Percentiles rank a stretch among this genome's conserved stretches.
phyloP scores from a whole-genome alignment of 1,140 invertebrate genomes.

The Calliphora vicina region DNA sequence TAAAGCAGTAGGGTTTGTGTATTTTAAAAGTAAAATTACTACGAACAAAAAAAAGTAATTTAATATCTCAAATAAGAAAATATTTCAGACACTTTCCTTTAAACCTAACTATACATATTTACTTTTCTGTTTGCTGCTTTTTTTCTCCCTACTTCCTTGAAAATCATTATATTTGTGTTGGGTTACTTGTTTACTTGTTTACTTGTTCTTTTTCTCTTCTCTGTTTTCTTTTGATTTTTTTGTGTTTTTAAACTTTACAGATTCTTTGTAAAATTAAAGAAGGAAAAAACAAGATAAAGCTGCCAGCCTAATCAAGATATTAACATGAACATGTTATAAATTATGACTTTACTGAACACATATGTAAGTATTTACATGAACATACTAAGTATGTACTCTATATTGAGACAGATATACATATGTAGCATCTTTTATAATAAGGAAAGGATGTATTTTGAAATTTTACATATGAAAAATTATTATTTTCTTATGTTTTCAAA shows the following conservation, averaged over 20 bases:
- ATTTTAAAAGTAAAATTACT: neutral
- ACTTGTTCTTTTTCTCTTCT: neutral
- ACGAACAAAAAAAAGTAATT: neutral
- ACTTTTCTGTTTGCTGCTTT: neutral
- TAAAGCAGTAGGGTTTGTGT: neutral
- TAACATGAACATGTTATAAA: neutral
- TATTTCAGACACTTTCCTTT: neutral
- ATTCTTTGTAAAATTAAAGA: neutral
- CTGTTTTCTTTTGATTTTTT: neutral
- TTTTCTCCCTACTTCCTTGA: neutral
- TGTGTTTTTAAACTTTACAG: neutral
- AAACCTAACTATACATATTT: too few species aligned
- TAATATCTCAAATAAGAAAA: neutral
- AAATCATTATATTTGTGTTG: neutral
- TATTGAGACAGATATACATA: too few species aligned
- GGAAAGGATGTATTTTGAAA: too few species aligned
- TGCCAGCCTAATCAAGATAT: conserved; percentile 9
- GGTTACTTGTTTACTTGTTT: neutral
- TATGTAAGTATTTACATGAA: too few species aligned
- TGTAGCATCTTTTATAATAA: too few species aligned
- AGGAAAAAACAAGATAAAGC: neutral
- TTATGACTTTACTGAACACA: too few species aligned
- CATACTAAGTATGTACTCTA: too few species aligned
- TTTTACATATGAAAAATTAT: too few species aligned
- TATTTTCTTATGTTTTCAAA: too few species aligned